Evolutionary conservation across 2,797 vertebrate genomes (phyloP), one percentile per base, ranked within the genome.

Genomic region (Anas georgica): DNA sequence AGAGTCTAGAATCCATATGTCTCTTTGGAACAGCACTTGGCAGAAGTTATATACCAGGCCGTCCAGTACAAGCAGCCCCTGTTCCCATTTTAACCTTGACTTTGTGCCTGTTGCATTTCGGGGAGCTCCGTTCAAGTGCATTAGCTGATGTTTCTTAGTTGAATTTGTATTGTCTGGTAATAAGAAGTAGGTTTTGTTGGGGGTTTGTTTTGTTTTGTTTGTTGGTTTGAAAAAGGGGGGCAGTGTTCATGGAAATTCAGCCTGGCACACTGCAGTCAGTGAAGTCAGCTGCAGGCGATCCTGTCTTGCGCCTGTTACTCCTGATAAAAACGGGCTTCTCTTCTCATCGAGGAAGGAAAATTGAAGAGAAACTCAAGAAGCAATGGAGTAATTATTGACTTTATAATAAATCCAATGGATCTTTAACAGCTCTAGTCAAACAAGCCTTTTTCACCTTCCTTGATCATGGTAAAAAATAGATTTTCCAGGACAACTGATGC

Each of bases 341-440:
- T 41, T 54, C 5, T 4, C 56, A 20, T 66, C 2, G 2, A 39
- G 60, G 55, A 60, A 39, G 46, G 46, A 67, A 92, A 54, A 84
- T 54, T 7, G 31, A 84, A 83, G 86, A 90, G 64, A 80, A 68
- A 58, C 62, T 43, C 20, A 75, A 69, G 90, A 66, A 89, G 41
- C 68, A 39, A 7, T 37, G 26, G 81, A 64, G 66, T 91, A 84
- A 93, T 96, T 88, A 83, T 74, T 94, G 78, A 39, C 68, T 78
- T 87, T 94, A 86, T 56, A 94, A 85, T 68, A 87, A 93, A 89
- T 87, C 81, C 83, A 74, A 33, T 88, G 86, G 91, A 59, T 75
- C 86, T 88, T 93, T 94, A 93, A 83, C 91, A 79, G 81, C 68
- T 89, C 78, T 77, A 85, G 83, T 96, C 91, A 94, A 93, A 91